Percentiles rank a stretch among this genome's conserved stretches.
These are phyloP conservation scores for Apeira syringaria DNA, from an alignment of 2,888 invertebrate genomes.

Conservation along the genomic window DNA sequence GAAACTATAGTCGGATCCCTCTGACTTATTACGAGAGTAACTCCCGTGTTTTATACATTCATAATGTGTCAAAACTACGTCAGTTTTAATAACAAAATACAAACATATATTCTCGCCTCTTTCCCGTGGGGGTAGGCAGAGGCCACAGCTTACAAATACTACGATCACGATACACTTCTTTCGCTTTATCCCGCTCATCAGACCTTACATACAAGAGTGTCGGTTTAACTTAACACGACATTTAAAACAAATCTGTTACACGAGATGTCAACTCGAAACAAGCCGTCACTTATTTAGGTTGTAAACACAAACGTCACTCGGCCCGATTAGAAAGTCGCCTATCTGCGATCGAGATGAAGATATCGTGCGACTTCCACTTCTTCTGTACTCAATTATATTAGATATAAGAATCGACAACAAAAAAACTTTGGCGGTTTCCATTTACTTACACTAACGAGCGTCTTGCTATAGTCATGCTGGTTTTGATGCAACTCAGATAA, in stretches of 20 bases:
- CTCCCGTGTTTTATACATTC: too few species aligned
- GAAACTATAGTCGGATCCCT: too few species aligned
- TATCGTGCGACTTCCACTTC: constrained; percentile 57
- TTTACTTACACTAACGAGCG: constrained; percentile 17
- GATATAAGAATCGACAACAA: constrained; percentile 23
- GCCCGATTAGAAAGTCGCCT: constrained; percentile 72
- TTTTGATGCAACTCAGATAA: constrained; percentile 20
- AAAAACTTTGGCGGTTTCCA: constrained; percentile 28
- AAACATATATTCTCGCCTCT: too few species aligned
- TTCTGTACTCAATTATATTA: constrained; percentile 48
- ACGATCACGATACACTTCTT: too few species aligned
- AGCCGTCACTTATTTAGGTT: constrained; percentile 67
- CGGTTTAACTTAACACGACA: too few species aligned
- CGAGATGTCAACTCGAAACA: constrained; percentile 55
- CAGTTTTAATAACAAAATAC: too few species aligned
- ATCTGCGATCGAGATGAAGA: constrained; percentile 68
- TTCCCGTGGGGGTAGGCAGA: too few species aligned
- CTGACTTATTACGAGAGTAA: too few species aligned
- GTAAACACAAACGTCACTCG: constrained; percentile 69
- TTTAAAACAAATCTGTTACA: background rate
- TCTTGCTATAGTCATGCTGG: constrained; percentile 22
- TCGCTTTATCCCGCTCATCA: too few species aligned
- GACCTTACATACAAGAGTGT: too few species aligned
- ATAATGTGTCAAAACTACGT: too few species aligned
- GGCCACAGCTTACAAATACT: too few species aligned